Conservation (phyloP, 2,888 invertebrate species). For the Cordilura impudica region DNA sequence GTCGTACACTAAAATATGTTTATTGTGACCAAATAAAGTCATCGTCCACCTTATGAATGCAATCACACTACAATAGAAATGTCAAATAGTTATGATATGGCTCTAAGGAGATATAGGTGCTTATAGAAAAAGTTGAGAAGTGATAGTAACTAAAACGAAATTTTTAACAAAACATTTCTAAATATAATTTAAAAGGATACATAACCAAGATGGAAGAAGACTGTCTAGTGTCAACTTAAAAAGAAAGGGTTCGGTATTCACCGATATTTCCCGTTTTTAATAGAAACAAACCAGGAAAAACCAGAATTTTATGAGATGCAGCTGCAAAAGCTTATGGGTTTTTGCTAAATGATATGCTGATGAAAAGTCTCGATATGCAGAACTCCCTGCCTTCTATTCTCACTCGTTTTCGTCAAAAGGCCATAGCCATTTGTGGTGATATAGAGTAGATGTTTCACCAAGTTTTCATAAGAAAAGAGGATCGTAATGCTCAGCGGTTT, state of each 20-base stretch:
- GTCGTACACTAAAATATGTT: too few species aligned
- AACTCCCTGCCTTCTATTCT: conserved; percentile 21
- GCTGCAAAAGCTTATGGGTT: conserved; percentile 35
- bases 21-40: too few species aligned
- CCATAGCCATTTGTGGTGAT: too few species aligned
- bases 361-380: conserved; percentile 37
- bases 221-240: neutral
- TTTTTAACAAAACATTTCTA: conserved; percentile 35
- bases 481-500: too few species aligned
- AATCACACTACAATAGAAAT: too few species aligned
- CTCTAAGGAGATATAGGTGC: neutral
- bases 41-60: too few species aligned
- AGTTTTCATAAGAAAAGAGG: too few species aligned
- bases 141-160: neutral
- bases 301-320: conserved; percentile 39
- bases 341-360: conserved; percentile 37
- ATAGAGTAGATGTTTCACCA: too few species aligned
- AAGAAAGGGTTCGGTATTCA: conserved; percentile 13
- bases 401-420: too few species aligned
- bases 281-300: too few species aligned
- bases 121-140: conserved; percentile 13
- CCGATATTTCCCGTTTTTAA: too few species aligned
- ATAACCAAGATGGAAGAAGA: neutral
- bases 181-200: conserved; percentile 5
- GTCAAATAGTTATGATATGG: conserved; percentile 29